A percentile compares a stretch with the other conserved stretches of the same genome.
These are phyloP conservation scores for Agrochola litura DNA, from an alignment of 2,888 invertebrate genomes.

Conservation along the genomic window DNA sequence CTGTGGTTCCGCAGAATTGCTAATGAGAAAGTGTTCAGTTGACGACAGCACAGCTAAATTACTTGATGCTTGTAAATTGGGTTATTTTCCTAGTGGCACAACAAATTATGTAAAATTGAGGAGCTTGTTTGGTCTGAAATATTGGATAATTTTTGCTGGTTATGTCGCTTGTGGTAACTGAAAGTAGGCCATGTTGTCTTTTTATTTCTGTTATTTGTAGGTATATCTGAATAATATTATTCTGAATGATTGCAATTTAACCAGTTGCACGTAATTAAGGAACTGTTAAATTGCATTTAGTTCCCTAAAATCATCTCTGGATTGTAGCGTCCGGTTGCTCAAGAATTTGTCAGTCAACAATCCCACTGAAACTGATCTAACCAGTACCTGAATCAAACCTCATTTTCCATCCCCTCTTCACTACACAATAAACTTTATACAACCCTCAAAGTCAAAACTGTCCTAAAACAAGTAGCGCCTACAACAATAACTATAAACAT, in stretches of 20 bases:
- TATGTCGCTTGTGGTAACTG: constrained; percentile 33
- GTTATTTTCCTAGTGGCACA: constrained; percentile 61
- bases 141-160: constrained; percentile 42
- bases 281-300: not conserved
- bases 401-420: not conserved
- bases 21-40: constrained; percentile 62
- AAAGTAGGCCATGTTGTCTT: constrained; percentile 10
- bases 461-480: constrained; percentile 48
- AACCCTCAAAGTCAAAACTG: constrained; percentile 26
- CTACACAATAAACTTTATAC: constrained; percentile 5
- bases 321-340: not conserved
- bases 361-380: not conserved
- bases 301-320: not conserved
- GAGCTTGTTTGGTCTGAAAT: constrained; percentile 35
- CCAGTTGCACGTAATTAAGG: not conserved
- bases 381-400: not conserved
- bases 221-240: not conserved
- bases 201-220: not conserved
- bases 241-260: not conserved
- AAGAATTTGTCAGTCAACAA: not conserved
- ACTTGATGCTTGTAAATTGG: constrained; percentile 62
- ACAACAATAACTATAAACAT: constrained; percentile 39
- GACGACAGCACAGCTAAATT: constrained; percentile 48
- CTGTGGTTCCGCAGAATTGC: constrained; percentile 62
- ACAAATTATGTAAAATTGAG: constrained; percentile 57